These are phyloP conservation scores for Tetrax tetrax DNA, from an alignment of 2,113 vertebrate species.

Conservation along the genomic window DNA sequence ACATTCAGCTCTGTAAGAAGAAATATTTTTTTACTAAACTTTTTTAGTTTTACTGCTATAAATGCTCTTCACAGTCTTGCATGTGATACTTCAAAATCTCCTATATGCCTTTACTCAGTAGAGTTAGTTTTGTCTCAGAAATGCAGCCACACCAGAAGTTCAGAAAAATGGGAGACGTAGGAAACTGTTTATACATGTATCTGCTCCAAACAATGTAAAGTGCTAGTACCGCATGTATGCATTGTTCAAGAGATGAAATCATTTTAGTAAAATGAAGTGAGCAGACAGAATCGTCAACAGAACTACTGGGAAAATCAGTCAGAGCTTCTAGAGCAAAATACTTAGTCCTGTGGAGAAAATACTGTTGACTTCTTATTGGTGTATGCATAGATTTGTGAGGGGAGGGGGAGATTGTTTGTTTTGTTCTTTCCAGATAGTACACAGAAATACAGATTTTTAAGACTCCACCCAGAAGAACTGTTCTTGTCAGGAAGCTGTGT, in stretches of 20 bases:
- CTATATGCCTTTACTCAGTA: fast-evolving
- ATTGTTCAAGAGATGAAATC: neutral
- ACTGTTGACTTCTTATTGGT: neutral
- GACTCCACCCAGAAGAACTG: neutral
- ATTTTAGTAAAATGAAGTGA: neutral
- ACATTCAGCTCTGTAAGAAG: neutral
- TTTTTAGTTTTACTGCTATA: neutral
- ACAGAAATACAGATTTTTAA: neutral
- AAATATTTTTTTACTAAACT: neutral
- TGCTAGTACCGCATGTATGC: neutral
- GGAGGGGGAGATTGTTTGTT: neutral
- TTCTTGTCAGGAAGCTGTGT: neutral
- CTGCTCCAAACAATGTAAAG: neutral
- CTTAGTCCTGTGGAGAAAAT: neutral
- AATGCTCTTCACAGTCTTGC: neutral
- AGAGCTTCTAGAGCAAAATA: neutral
- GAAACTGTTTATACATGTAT: neutral
- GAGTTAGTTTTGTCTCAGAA: neutral
- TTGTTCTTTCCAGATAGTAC: neutral
- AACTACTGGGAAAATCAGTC: neutral
- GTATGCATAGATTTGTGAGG: neutral
- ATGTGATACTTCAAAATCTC: neutral
- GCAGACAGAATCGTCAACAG: neutral
- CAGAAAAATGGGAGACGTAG: neutral
- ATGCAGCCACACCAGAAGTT: neutral